Evolutionary conservation across 2,888 invertebrate genomes (phyloP), one percentile per base, ranked within the genome.

Genomic region (Pristionchus maxplancki): DNA sequence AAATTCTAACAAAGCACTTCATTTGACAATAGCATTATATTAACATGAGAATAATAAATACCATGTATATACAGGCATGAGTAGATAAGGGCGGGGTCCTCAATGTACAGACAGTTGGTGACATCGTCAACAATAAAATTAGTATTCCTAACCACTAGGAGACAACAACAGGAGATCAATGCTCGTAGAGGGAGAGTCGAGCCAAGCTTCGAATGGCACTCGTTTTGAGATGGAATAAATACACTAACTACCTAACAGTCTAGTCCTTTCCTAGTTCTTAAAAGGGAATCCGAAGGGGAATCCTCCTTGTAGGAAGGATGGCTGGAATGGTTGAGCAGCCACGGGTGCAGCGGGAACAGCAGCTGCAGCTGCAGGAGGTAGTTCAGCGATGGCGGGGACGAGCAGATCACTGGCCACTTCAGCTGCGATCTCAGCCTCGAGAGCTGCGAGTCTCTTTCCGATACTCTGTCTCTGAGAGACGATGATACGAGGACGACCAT

Each of bases 401-500:
- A 88, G 40, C 17, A 88, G 81, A n/a, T 88, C 88, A 40, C 34
- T 53, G 37, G 88, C 88, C 11, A 88, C 88, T 81, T 88, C 88
- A 17, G 78, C 78, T 20, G 88, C 88, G 40, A 88, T 88, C 81
- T 88, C 78, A n/a, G 78, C 78, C 44, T 88, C 88, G 9, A 88
- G 81, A 48, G 64, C 81, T 28, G 88, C 88, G 17, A 88, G 81
- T 88, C 81, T 50, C 81, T 81, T 88, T 31, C 88, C 88, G n/a
- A 88, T 88, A 17, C 40, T 40, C 81, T 88, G 88, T 81, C 88
- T 34, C 62, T 88, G 88, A 78, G 88, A 78, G 81, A 88, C 88
- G 17, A 88, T 64, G 58, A 88, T 88, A 44, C 88, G 88, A 62
- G 88, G 88, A 34, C 88, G 88, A 15, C 88, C 88, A 81, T 88